Evolutionary conservation across 2,113 vertebrate genomes (phyloP).

Genomic region (Periophthalmus modestus): DNA sequence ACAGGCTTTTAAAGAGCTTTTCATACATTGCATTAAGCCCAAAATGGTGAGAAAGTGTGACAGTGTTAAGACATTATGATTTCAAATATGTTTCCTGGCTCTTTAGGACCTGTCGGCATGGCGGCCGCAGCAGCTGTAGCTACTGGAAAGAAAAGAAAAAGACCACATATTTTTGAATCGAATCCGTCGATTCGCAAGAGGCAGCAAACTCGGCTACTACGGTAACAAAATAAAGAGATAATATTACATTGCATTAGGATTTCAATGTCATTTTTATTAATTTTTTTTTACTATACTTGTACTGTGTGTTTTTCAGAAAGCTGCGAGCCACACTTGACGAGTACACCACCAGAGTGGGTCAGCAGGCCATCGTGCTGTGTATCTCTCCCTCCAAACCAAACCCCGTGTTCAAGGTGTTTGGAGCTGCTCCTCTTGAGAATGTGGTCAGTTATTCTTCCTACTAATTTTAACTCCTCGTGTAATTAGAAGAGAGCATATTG

Average conservation of each 20-base stretch:
- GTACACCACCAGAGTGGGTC: constrained; percentile 95
- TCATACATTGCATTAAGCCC: too few relatives aligned
- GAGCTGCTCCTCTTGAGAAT: constrained; percentile 95
- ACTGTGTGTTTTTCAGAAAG: constrained; percentile 80
- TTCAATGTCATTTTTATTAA: not conserved
- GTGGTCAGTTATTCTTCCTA: constrained; percentile 80
- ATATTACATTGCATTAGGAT: too few relatives aligned
- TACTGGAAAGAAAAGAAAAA: constrained; percentile 95
- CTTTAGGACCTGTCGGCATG: constrained; percentile 96
- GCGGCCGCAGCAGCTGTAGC: constrained; percentile 96
- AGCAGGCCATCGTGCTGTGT: constrained; percentile 97
- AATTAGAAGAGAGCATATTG: too few relatives aligned
- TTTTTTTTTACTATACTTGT: not conserved
- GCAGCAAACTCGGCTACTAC: constrained; percentile 94
- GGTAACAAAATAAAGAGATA: constrained; percentile 74
- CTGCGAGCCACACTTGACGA: constrained; percentile 94
- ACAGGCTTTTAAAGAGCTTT: too few relatives aligned
- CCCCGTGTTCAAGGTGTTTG: constrained; percentile 96
- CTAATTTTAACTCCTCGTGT: too few relatives aligned
- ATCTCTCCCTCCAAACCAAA: constrained; percentile 98
- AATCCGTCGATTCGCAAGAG: constrained; percentile 97
- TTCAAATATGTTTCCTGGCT: constrained; percentile 29
- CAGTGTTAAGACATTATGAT: too few relatives aligned
- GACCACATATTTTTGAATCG: constrained; percentile 96
- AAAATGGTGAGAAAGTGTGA: too few relatives aligned